Base-by-base conservation (phyloP, 1,140 invertebrate genomes). In the Branchinecta lindahli region DNA sequence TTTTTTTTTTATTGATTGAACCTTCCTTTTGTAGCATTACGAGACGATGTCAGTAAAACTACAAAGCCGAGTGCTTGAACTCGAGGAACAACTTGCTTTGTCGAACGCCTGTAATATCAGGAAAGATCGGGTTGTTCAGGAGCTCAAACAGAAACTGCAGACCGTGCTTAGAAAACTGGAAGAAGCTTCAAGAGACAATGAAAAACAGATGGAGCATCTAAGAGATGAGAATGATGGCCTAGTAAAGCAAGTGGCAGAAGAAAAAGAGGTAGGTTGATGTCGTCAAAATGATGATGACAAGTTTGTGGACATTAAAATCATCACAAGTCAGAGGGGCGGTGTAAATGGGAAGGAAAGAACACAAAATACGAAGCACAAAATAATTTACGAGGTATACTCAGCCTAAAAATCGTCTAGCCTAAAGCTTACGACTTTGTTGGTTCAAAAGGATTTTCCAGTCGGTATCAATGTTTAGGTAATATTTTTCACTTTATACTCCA, bases 251-350 rank as follows among this genome's bases (percentile, higher is more conserved):
- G 12, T 61, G 2, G 18, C 12, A 20, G 18, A 61, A 61, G 52
- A 61, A 20, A 61, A 61, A 61, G 52, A 61, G 52, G 52, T 61
- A 61, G 18, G 9, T n/a, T n/a, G n/a, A n/a, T n/a, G n/a, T n/a
- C n/a, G n/a, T n/a, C n/a, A n/a, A n/a, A n/a, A n/a, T n/a, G n/a
- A n/a, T n/a, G n/a, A n/a, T n/a, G n/a, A n/a, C n/a, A n/a, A n/a
- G n/a, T n/a, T n/a, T n/a, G n/a, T n/a, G n/a, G n/a, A n/a, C n/a
- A n/a, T n/a, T n/a, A n/a, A n/a, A n/a, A n/a, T n/a, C n/a, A n/a
- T n/a, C n/a, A n/a, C n/a, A n/a, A n/a, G n/a, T n/a, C n/a, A n/a
- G n/a, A n/a, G n/a, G n/a, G n/a, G n/a, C n/a, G n/a, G n/a, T n/a
- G n/a, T n/a, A n/a, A n/a, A n/a, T n/a, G n/a, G n/a, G n/a, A n/a